Conservation (phyloP, 2,888 invertebrate genomes). For the Plebejus anna region DNA sequence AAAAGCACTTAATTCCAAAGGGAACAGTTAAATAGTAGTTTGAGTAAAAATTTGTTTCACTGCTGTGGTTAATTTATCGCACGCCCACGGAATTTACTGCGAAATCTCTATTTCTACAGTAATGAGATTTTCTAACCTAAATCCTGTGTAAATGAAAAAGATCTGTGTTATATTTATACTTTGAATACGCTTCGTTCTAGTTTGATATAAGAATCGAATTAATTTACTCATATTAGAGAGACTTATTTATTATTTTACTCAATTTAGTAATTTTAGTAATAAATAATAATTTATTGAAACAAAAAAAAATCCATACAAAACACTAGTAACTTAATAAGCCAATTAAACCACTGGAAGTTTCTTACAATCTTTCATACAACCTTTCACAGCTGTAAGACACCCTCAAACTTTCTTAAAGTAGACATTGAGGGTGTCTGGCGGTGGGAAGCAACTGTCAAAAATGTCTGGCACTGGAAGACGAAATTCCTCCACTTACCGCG, state of each 20-base stretch:
- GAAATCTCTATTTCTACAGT: constrained; percentile 25
- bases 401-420: too few species aligned
- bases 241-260: neutral
- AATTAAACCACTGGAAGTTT: too few species aligned
- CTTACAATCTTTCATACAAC: too few species aligned
- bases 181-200: neutral
- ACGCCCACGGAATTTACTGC: constrained; percentile 16
- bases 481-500: too few species aligned
- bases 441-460: too few species aligned
- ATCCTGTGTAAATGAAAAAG: constrained; percentile 1
- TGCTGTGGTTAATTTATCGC: constrained; percentile 23
- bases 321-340: too few species aligned
- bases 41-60: constrained; percentile 20
- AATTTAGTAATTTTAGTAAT: neutral
- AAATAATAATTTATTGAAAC: neutral
- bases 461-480: too few species aligned
- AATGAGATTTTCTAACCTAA: constrained; percentile 25
- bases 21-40: constrained; percentile 20
- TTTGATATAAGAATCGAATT: neutral
- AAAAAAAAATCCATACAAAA: neutral
- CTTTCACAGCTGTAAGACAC: too few species aligned
- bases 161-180: neutral
- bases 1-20: neutral
- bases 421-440: too few species aligned
- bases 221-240: neutral